A percentile compares a stretch with the other conserved stretches of the same genome.
Evolutionary conservation across 2,888 invertebrate genomes (phyloP).

Genomic region (Xanthorhoe designata): DNA sequence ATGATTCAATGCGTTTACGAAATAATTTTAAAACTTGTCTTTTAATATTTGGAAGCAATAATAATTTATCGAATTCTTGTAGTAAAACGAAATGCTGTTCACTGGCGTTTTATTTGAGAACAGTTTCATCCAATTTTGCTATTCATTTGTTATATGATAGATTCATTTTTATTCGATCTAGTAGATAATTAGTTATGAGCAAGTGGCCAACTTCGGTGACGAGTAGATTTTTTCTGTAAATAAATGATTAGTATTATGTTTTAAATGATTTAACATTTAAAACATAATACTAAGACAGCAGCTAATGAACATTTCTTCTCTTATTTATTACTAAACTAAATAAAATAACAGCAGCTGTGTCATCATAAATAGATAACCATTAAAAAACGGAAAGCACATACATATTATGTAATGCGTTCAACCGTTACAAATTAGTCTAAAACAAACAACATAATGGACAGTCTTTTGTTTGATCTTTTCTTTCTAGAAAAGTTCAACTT

Average conservation of each 20-base stretch:
- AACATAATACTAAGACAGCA: neutral
- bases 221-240: too few relatives aligned
- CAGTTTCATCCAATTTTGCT: too few relatives aligned
- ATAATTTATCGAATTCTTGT: neutral
- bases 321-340: neutral
- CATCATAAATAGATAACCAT: conserved; percentile 39
- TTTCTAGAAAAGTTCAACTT: too few relatives aligned
- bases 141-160: too few relatives aligned
- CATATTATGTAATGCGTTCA: conserved; percentile 5
- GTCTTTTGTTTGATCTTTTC: neutral
- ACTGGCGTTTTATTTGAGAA: neutral
- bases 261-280: too few relatives aligned
- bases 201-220: too few relatives aligned
- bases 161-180: too few relatives aligned
- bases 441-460: conserved; percentile 13
- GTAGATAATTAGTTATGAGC: too few relatives aligned
- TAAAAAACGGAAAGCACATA: conserved; percentile 22
- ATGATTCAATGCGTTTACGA: conserved; percentile 24
- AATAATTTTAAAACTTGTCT: neutral
- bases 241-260: too few relatives aligned
- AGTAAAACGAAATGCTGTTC: neutral
- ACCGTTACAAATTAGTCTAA: conserved; percentile 17
- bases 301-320: neutral
- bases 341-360: conserved; percentile 17
- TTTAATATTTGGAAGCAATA: neutral